These are phyloP conservation scores for Pleuronectes platessa DNA, from an alignment of 2,113 vertebrate species.

Conservation along the genomic window DNA sequence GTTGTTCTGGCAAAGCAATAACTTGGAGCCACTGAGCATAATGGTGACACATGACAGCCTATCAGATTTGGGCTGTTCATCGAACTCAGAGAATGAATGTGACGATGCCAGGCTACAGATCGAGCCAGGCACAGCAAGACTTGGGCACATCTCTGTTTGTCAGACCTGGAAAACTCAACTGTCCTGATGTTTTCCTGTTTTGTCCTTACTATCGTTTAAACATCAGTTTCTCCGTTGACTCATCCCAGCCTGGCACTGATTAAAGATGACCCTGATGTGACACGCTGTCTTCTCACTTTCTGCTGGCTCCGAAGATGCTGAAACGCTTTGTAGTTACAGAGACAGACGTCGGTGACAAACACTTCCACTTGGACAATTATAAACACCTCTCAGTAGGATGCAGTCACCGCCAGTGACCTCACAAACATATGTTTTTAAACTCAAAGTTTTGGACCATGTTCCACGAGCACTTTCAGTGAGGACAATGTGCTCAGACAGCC, in stretches of 20 bases:
- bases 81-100: not conserved
- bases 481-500: not conserved
- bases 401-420: not conserved
- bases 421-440: not conserved
- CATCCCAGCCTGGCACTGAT: not conserved
- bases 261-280: conserved; percentile 10
- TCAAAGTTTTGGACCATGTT: not conserved
- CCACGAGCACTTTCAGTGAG: not conserved
- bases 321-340: conserved; percentile 1
- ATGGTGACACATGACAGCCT: not conserved
- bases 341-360: not conserved
- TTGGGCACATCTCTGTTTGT: not conserved
- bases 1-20: not conserved
- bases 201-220: not conserved
- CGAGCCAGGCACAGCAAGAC: not conserved
- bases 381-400: not conserved
- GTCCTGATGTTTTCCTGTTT: not conserved
- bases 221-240: not conserved
- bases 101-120: not conserved
- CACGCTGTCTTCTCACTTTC: not conserved
- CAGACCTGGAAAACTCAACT: not conserved
- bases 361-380: not conserved
- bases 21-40: not conserved
- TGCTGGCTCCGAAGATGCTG: not conserved
- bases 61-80: not conserved